These are phyloP conservation scores for Ricordea florida DNA, from an alignment of 92 coral and sea anemone genomes.

Conservation along the genomic window DNA sequence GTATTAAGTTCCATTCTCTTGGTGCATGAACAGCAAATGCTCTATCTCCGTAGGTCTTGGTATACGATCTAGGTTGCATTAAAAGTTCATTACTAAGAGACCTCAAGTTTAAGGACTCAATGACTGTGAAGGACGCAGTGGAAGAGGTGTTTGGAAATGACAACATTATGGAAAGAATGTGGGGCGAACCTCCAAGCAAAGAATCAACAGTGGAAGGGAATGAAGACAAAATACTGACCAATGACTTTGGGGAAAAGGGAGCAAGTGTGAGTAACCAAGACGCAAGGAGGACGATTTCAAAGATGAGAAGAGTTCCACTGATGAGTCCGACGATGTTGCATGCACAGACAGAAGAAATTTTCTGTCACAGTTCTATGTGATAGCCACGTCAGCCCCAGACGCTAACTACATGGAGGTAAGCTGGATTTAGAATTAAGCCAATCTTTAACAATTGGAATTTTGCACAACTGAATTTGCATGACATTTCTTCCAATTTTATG, in stretches of 20 bases:
- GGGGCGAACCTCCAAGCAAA: neutral
- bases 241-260: neutral
- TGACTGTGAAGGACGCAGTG: too few relatives aligned
- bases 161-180: neutral
- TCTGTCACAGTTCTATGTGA: conserved; percentile 26
- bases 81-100: too few relatives aligned
- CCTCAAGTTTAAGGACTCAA: neutral
- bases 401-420: conserved; percentile 45
- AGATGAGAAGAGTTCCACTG: neutral
- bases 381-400: conserved; percentile 2
- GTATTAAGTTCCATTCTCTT: too few relatives aligned
- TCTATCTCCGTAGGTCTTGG: too few relatives aligned
- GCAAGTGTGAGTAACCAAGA: too few relatives aligned
- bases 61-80: too few relatives aligned
- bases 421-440: neutral
- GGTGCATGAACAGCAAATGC: too few relatives aligned
- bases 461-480: neutral
- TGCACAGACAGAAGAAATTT: conserved; percentile 19
- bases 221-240: neutral
- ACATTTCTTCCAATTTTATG: neutral
- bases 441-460: neutral
- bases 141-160: neutral
- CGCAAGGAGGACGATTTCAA: too few relatives aligned
- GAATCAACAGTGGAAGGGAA: neutral
- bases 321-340: neutral